Evolutionary conservation across 2,113 vertebrate species (phyloP), one percentile per base, ranked within the genome.

Genomic region (Misgurnus mizolepis): DNA sequence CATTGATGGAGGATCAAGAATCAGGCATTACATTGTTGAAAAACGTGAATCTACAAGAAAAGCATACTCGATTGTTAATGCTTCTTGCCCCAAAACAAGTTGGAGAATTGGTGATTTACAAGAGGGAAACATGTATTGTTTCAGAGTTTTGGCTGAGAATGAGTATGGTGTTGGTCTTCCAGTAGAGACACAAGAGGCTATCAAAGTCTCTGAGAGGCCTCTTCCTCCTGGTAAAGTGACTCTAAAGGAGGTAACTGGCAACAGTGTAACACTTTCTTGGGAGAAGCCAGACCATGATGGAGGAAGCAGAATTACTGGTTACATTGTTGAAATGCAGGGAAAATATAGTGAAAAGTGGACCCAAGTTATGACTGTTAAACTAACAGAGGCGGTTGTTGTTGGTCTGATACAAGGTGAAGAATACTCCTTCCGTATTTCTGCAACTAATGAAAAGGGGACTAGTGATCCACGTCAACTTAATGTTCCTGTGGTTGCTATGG

Each of bases 271-370:
- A 40, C 89, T 99, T 2, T 92, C 93, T 68, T 99, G 98, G 98
- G 98, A 99, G 89, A 99, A 98, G 86, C 98, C 98, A 49, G 98
- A 99, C 70, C 95, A 99, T 84, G 98, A 99, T 83, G 98, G 98
- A 84, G 98, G 98, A 77, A 99, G 97, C 89, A 94, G 96, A 90
- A 98, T 99, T 86, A 90, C 95, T 70, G 96, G 95, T 68, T 99
- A 99, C 82, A 95, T 95, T 86, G 95, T 99, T 74, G 97, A 99
- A 88, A 99, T 99, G 98, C 98, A 98, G 86, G 90, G 93, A 82
- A 98, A 97, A 92, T 96, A 93, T 79, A 98, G 96, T 91, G 97
- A 99, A 68, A 97, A 94, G 82, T 99, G 98, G 98, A 93, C 92
- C 77, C 95, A 95, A 2, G 97, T 96, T 74, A 94, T 95, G 89